Base-by-base conservation (phyloP, 1,140 invertebrate species). In the Drosophila ironensis region DNA sequence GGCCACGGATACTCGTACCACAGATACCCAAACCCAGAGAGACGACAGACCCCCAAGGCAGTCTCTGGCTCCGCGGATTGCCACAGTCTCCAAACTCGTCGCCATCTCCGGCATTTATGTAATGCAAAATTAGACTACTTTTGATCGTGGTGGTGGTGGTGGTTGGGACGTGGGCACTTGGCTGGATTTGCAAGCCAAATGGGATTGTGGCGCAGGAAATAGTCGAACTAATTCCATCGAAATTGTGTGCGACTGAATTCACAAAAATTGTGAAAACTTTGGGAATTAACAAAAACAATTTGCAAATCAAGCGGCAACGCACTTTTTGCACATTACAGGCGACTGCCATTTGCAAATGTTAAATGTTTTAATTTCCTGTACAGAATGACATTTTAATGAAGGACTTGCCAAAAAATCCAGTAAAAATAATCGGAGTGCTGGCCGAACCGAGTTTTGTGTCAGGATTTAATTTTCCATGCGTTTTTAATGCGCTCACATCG, bases 361-460 rank as follows among this genome's bases (percentile, higher is more conserved):
- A 73, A 84, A 84, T 84, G 77, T 87, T 87, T 87, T 67, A 88
- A 87, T 87, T 87, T 87, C 82, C 82, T 87, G 82, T 78, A 12
- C 60, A 51, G 68, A 87, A 87, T 87, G 77, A 87, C 84, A 87
- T 87, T 87, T 87, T 87, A 87, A 87, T 87, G 73, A 87, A 87
- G 77, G 82, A 71, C 59, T 67, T 69, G 60, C 77, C 70, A 67
- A 82, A 87, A 87, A 69, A 74, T 38, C 5, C 66, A 71, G 17
- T 19, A 54, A 54, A 60, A 52, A 42, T 56, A 52, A 50, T 68
- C 51, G 28, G 51, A 44, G 64, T 38, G 38, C 42, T 28, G 64
- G 45, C 67, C 59, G 19, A 45, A 42, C n/a, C 9, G 47, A 48
- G 48, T 40, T 51, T 63, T 38, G 11, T 33, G 33, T 19, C 57